phyloP scores from a whole-genome alignment of 2,797 vertebrate species.

The Pangasius sanitwongsei region DNA sequence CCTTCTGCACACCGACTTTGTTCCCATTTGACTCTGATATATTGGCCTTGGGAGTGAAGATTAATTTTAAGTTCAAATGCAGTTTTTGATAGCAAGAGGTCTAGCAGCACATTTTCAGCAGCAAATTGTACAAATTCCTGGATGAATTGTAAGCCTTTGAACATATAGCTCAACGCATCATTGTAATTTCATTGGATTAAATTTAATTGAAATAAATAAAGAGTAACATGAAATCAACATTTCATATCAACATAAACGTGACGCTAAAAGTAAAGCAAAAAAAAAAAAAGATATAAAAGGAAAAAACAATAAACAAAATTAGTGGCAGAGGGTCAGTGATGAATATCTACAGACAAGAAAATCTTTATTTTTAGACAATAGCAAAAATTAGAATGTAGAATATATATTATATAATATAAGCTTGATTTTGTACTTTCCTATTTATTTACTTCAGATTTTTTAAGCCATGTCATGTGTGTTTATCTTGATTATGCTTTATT shows the following conservation, averaged over 20 bases:
- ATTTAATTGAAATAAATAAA: neutral
- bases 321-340: neutral
- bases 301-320: neutral
- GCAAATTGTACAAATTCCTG: conserved; percentile 1
- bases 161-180: too few species aligned
- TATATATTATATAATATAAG: neutral
- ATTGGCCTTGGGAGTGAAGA: conserved; percentile 35
- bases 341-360: too few species aligned
- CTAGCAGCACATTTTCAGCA: conserved; percentile 10
- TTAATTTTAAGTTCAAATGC: conserved; percentile 36
- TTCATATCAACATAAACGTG: neutral
- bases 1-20: conserved; percentile 13
- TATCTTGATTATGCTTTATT: neutral
- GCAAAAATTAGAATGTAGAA: neutral
- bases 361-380: neutral
- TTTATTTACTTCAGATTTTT: neutral
- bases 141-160: neutral
- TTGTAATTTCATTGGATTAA: neutral
- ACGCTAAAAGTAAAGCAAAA: neutral
- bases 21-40: conserved; percentile 25
- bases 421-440: neutral
- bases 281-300: too few species aligned
- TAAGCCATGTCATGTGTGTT: neutral
- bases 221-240: neutral
- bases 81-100: neutral